Evolutionary conservation across 2,797 vertebrate species (phyloP), one percentile per base, ranked within the genome.

Genomic region (Sarcophilus harrisii): DNA sequence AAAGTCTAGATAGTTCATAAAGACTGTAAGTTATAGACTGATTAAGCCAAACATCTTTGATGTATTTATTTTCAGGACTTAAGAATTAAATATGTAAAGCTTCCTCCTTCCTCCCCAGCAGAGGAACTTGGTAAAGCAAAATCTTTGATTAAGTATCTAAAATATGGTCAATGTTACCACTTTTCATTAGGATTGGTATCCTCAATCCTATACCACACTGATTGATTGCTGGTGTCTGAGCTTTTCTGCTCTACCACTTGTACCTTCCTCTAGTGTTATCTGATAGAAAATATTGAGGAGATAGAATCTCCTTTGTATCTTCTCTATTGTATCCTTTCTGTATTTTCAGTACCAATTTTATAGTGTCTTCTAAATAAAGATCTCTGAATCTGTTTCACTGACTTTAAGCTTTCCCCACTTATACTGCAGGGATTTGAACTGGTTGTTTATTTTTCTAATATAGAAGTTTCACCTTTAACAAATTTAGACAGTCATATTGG

Each of bases 201-300:
- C 92, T 96, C 54, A 90, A 58, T 93, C 96, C 94, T 96, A 92
- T 91, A 97, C 96, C 97, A 92, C 96, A 94, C 91, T 97, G 94
- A 97, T 96, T 96, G 52, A 97, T 96, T 96, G 52, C 94, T 18
- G 28, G 57, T 90, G 94, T 81, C 90, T 92, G 96, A 93, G 91
- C 89, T 93, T 98, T 97, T 98, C 96, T 92, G 92, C 73, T 96
- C 91, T 96, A 89, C 54, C 92, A 94, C 94, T 98, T 98, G 49
- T 94, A 92, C 97, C 91, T 96, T 96, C 92, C 97, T 5, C 97
- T 98, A 97, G 95, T n/a, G 66, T 93, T 49, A 97, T n/a, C 91
- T 98, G 97, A 98, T 98, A 98, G 98, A 97, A 91, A 96, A 55
- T 55, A 55, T 55, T 55, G 9, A 55, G 54, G 10, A 55, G 54